Percentiles rank a stretch among this genome's conserved stretches.
Conservation (phyloP, 2,113 vertebrate genomes). For the Copsychus sechellarum region DNA sequence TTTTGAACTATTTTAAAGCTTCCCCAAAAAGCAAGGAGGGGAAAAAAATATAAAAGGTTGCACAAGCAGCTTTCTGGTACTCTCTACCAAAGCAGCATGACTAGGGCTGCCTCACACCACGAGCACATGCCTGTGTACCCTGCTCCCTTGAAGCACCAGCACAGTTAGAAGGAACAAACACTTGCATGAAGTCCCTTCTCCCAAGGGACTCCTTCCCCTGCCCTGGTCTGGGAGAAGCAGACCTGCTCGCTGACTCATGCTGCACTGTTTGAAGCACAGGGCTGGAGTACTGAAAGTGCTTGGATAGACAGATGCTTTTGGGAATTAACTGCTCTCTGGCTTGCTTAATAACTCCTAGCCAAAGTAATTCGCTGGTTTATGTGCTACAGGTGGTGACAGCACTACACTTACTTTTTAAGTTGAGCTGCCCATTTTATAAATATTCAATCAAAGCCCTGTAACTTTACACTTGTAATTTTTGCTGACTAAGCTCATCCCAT, state of each 20-base stretch:
- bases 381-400: neutral
- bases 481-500: neutral
- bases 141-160: neutral
- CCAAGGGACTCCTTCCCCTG: neutral
- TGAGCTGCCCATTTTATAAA: neutral
- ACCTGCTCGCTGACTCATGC: neutral
- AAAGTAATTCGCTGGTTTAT: neutral
- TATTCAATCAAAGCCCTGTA: neutral
- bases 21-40: neutral
- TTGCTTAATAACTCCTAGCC: neutral
- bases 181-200: neutral
- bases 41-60: neutral
- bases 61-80: neutral
- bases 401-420: neutral
- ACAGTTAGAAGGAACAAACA: neutral
- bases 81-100: neutral
- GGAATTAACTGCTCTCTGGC: neutral
- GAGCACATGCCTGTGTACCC: neutral
- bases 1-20: neutral
- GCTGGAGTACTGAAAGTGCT: neutral
- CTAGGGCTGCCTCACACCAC: accelerated
- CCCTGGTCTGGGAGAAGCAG: neutral
- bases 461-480: neutral
- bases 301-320: neutral
- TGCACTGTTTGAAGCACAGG: neutral